Evolutionary conservation across 2,888 invertebrate species (phyloP).

Genomic region (Dorcus parallelipipedus): DNA sequence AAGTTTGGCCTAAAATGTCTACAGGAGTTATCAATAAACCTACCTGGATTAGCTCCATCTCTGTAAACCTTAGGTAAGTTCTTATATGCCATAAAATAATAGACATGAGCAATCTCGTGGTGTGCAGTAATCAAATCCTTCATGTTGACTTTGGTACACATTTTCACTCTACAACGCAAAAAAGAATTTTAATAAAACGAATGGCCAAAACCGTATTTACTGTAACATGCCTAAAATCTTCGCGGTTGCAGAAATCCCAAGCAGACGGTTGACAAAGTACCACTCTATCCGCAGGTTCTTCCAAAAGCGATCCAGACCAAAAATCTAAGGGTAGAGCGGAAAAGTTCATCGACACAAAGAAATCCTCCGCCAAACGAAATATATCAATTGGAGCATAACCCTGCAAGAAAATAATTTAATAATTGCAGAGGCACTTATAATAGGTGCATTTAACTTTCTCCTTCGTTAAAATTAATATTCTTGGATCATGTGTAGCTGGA

Average conservation of each 20-base stretch:
- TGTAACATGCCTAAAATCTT: slow-evolving; percentile 71
- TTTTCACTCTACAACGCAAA: slow-evolving; percentile 68
- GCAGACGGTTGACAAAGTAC: slow-evolving; percentile 88
- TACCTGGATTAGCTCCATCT: slow-evolving; percentile 90
- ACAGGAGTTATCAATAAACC: slow-evolving; percentile 14
- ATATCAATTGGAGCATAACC: slow-evolving; percentile 80
- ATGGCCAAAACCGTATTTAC: not conserved
- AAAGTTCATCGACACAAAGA: slow-evolving; percentile 86
- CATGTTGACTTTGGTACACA: slow-evolving; percentile 83
- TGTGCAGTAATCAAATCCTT: slow-evolving; percentile 84
- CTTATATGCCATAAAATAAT: slow-evolving; percentile 82
- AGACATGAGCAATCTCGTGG: slow-evolving; percentile 89
- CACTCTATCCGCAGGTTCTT: slow-evolving; percentile 72
- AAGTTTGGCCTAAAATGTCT: no score
- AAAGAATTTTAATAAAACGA: slow-evolving; percentile 13
- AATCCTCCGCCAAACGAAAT: slow-evolving; percentile 86
- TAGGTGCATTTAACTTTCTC: not conserved
- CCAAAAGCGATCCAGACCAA: slow-evolving; percentile 82
- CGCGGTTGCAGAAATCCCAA: slow-evolving; percentile 89
- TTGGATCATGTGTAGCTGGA: no score
- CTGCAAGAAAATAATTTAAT: slow-evolving; percentile 44
- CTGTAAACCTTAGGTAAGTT: slow-evolving; percentile 82
- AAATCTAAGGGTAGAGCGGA: slow-evolving; percentile 82
- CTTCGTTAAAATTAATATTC: no score
- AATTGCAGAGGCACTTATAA: not conserved